A percentile compares a stretch with the other conserved stretches of the same genome.
These are phyloP conservation scores for Loriculus beryllinus DNA, from an alignment of 2,797 vertebrate species.

Conservation along the genomic window DNA sequence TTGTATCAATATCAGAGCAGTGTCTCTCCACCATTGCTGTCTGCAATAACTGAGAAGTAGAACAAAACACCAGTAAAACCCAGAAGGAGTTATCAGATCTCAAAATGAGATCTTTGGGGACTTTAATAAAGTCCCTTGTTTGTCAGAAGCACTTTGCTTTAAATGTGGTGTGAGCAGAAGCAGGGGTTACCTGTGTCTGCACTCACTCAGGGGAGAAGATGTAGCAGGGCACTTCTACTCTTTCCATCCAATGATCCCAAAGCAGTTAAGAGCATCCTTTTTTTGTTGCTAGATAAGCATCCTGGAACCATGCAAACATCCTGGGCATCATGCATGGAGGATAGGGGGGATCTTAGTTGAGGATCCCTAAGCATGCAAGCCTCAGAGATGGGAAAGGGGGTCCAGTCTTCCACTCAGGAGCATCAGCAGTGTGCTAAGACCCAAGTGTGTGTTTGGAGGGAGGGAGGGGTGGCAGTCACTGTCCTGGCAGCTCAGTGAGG, in stretches of 20 bases:
- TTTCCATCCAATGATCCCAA: not conserved
- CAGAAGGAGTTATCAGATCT: constrained; percentile 51
- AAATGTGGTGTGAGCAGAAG: constrained; percentile 39
- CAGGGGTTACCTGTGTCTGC: not conserved
- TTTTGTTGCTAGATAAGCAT: not conserved
- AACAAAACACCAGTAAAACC: constrained; percentile 8
- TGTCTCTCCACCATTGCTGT: not conserved
- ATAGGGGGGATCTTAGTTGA: constrained; percentile 78
- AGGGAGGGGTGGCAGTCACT: not conserved
- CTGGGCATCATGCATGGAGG: not conserved
- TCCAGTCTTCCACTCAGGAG: not conserved
- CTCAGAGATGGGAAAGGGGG: constrained; percentile 64
- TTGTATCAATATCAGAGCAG: constrained; percentile 18
- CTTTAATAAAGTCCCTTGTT: constrained; percentile 58
- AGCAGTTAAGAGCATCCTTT: not conserved
- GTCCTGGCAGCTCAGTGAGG: not conserved
- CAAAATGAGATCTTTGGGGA: constrained; percentile 24
- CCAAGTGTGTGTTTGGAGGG: not conserved
- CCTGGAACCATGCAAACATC: too few relatives aligned
- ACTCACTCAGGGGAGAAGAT: not conserved
- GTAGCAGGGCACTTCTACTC: not conserved
- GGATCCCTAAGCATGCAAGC: constrained; percentile 98
- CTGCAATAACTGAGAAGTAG: constrained; percentile 16
- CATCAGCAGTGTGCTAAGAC: not conserved
- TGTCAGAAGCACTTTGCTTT: constrained; percentile 55